Evolutionary conservation across 37 sponge, comb jelly and placozoan genomes (phyloP).

Genomic region (Mnemiopsis leidyi): DNA sequence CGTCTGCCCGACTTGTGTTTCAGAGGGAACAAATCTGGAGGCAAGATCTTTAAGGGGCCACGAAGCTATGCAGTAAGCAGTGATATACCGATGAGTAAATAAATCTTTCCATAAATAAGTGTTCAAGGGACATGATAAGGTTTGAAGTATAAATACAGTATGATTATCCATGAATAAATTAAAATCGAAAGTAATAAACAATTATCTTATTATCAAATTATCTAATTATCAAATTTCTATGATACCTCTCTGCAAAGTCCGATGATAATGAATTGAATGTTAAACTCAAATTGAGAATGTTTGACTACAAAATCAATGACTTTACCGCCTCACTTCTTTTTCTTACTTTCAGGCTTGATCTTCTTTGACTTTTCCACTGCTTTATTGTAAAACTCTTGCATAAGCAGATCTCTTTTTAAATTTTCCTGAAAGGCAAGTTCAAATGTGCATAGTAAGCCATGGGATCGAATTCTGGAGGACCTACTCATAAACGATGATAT

Average conservation of each 20-base stretch:
- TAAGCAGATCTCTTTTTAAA: not conserved
- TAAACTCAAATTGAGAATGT: not conserved
- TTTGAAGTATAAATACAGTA: not conserved
- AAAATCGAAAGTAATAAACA: not conserved
- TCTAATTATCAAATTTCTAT: not conserved
- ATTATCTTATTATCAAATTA: not conserved
- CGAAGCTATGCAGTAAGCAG: too few relatives aligned
- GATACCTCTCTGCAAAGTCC: too few relatives aligned
- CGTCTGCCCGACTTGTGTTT: too few relatives aligned
- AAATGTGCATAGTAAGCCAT: not conserved
- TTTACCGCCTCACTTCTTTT: not conserved
- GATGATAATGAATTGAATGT: too few relatives aligned
- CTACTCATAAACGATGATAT: too few relatives aligned
- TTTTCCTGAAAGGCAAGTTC: not conserved
- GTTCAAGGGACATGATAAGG: too few relatives aligned
- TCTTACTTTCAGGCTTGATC: not conserved
- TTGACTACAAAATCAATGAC: not conserved
- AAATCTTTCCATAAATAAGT: too few relatives aligned
- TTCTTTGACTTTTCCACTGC: constrained; percentile 28
- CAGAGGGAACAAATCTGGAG: too few relatives aligned
- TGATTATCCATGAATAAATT: not conserved
- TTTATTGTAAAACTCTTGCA: constrained; percentile 20
- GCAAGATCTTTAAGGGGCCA: too few relatives aligned
- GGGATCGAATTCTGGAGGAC: too few relatives aligned
- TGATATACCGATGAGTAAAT: too few relatives aligned